Conservation (phyloP, 2,113 vertebrate genomes). For the Zapornia atra region DNA sequence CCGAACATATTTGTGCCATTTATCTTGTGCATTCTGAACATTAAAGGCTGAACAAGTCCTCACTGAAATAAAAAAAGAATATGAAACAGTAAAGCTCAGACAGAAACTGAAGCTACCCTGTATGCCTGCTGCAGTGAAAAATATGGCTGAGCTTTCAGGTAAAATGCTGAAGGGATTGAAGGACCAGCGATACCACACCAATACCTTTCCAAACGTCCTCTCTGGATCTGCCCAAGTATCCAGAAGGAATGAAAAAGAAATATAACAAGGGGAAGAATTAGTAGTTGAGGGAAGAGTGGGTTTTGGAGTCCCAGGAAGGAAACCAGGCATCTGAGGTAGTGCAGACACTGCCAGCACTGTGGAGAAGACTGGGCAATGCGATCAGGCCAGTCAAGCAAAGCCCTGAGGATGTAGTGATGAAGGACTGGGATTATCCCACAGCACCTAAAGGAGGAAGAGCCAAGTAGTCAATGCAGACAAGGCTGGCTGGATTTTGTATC, state of each 20-base stretch:
- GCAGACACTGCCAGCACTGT: no score
- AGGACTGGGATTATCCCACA: not conserved
- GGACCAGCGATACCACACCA: not conserved
- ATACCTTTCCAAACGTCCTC: not conserved
- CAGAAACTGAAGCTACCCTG: not conserved
- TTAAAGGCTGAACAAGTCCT: not conserved
- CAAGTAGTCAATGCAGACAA: not conserved
- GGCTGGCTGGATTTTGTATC: not conserved
- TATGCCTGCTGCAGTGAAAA: not conserved
- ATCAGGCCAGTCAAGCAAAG: not conserved
- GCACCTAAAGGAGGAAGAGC: not conserved
- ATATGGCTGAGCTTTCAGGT: not conserved
- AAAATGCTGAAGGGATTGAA: not conserved
- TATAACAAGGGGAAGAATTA: not conserved
- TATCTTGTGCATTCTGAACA: not conserved
- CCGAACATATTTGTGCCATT: not conserved
- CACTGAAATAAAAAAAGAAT: not conserved
- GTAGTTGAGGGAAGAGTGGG: not conserved
- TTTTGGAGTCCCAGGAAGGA: not conserved
- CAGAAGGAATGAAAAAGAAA: not conserved
- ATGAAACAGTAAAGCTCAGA: not conserved
- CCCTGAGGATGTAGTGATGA: not conserved
- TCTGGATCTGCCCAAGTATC: not conserved
- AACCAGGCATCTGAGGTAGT: not conserved
- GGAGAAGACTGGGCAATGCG: not conserved